These are phyloP conservation scores for Lampris megalopsis DNA, from an alignment of 2,113 vertebrate genomes.

Conservation along the genomic window DNA sequence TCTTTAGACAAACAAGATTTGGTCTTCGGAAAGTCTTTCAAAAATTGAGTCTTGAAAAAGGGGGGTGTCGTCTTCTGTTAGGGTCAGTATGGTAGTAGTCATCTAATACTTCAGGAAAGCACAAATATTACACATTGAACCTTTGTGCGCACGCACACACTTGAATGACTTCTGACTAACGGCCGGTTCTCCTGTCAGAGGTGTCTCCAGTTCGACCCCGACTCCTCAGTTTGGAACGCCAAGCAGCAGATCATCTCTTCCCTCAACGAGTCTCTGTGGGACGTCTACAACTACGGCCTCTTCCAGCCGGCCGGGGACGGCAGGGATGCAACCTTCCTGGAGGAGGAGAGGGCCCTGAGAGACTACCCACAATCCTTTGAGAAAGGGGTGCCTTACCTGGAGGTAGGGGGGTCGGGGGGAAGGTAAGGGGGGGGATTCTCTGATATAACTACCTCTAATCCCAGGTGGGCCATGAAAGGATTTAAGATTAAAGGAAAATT, in stretches of 20 bases:
- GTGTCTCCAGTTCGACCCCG: conserved; percentile 92
- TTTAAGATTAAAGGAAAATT: background rate
- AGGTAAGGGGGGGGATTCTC: background rate
- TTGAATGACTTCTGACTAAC: too few species aligned
- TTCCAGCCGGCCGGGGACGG: conserved; percentile 93
- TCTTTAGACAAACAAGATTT: too few species aligned
- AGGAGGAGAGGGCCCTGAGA: conserved; percentile 87
- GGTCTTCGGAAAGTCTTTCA: too few species aligned
- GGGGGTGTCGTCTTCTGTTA: too few species aligned
- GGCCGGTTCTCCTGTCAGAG: conserved; percentile 75
- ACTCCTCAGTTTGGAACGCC: conserved; percentile 90
- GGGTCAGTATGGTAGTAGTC: too few species aligned
- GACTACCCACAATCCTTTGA: conserved; percentile 92
- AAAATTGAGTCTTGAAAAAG: too few species aligned
- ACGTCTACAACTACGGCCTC: conserved; percentile 92
- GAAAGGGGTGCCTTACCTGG: conserved; percentile 93
- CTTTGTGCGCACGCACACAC: too few species aligned
- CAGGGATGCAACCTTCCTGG: conserved; percentile 91
- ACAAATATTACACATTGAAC: too few species aligned
- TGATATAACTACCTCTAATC: too few species aligned
- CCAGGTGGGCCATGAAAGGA: too few species aligned
- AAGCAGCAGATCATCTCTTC: conserved; percentile 94
- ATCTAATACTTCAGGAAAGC: too few species aligned
- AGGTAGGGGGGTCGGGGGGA: conserved; percentile 76
- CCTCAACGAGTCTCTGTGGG: conserved; percentile 89